phyloP scores from a whole-genome alignment of 2,888 invertebrate genomes.

The Portevinia maculata region DNA sequence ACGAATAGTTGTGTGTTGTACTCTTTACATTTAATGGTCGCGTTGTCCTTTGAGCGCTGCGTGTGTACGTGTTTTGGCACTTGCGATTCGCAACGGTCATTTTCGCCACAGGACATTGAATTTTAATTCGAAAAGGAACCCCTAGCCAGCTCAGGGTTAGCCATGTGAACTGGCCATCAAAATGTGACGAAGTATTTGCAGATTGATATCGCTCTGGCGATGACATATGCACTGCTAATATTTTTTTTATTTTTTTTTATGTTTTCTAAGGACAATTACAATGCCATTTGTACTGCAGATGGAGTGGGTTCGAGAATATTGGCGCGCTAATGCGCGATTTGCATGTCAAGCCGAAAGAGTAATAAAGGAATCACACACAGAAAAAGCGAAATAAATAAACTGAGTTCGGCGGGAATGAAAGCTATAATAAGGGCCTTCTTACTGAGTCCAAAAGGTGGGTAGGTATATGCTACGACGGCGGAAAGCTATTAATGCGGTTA shows the following conservation, averaged over 20 bases:
- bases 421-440: constrained; percentile 52
- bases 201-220: constrained; percentile 73
- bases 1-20: constrained; percentile 10
- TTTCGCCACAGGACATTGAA: constrained; percentile 70
- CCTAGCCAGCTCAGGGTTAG: neutral
- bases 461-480: constrained; percentile 46
- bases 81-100: constrained; percentile 73
- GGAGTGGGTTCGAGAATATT: constrained; percentile 59
- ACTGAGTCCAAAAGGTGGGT: constrained; percentile 7
- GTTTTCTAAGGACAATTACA: constrained; percentile 69
- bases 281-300: constrained; percentile 64
- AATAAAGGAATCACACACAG: constrained; percentile 69
- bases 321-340: constrained; percentile 75
- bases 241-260: constrained; percentile 23
- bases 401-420: constrained; percentile 48
- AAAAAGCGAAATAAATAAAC: constrained; percentile 45
- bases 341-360: constrained; percentile 69
- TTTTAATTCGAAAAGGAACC: constrained; percentile 59
- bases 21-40: constrained; percentile 46
- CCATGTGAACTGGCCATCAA: constrained; percentile 65
- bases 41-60: constrained; percentile 30
- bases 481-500: constrained; percentile 73
- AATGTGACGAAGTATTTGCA: constrained; percentile 70
- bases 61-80: constrained; percentile 72
- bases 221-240: constrained; percentile 70